Evolutionary conservation across 2,113 vertebrate genomes (phyloP), one percentile per base, ranked within the genome.

Genomic region (Thamnaconus septentrionalis): DNA sequence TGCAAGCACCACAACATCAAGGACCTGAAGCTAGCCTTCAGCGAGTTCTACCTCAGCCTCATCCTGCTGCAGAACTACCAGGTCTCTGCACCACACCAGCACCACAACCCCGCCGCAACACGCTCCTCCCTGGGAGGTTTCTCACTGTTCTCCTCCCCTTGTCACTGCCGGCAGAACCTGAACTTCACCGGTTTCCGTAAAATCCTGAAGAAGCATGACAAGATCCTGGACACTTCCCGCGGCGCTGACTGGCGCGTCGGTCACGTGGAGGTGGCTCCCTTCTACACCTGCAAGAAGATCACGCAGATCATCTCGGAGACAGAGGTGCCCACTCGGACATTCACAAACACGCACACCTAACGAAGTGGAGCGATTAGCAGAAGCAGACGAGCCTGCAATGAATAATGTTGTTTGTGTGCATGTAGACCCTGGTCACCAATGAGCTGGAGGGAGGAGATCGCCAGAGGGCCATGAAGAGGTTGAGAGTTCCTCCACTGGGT

Each of bases 11-110:
- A 96, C 89, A 99, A 99, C 78, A 96, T 99, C 91, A 91, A 93
- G 91, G 97, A 99, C 88, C 94, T 99, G 89, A 96, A 99, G 92
- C 76, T 99, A 85, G 97, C 97, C 91, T 99, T 98, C 93, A 99
- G 97, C 47, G 97, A 99, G 94, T 98, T 99, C 95, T 99, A 99
- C 95, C 96, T 99, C 93, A 99, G 96, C 92, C 94, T 99, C 90
- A 99, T 99, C 89, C 88, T 99, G 71, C 94, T 99, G 82, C 97
- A 99, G 90, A 99, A 99, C 92, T 99, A 99, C 80, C 97, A 99
- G 96, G 96, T 98, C 11, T 56, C 31, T 40, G 2, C 42, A 11
- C 18, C 8, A n/a, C 18, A 56, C 3, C 3, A 8, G 8, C 12
- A 10, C 12, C 50, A 31, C 18, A 31, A 6, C 4, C 45, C 4